phyloP scores from a whole-genome alignment of 2,888 invertebrate species.

The Noctua comes region DNA sequence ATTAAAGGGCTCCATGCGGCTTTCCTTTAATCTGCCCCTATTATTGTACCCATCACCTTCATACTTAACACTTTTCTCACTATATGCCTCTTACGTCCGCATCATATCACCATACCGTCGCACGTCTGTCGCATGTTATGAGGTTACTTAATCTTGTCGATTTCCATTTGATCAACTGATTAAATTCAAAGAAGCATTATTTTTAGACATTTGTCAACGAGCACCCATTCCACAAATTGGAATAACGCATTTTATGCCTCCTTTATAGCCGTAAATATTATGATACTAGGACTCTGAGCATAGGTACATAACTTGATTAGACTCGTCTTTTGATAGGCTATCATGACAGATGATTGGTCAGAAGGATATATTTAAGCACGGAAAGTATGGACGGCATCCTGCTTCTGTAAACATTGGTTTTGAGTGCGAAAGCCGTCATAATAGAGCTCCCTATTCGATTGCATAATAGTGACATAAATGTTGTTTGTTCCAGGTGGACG shows the following conservation, averaged over 20 bases:
- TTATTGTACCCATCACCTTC: background rate
- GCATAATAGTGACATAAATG: conserved; percentile 24
- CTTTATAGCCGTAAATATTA: background rate
- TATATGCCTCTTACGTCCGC: background rate
- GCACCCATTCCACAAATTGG: conserved; percentile 60
- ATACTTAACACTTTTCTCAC: background rate
- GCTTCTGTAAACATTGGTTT: background rate
- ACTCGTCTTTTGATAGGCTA: background rate
- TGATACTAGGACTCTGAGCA: background rate
- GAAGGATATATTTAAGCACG: background rate
- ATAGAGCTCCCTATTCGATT: background rate
- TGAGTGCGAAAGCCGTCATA: background rate
- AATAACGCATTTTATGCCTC: conserved; percentile 40
- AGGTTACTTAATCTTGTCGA: background rate
- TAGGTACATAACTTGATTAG: background rate
- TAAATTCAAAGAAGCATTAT: background rate
- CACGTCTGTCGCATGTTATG: background rate
- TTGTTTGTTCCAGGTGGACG: conserved; percentile 67
- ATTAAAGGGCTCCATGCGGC: no score
- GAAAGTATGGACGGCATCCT: background rate
- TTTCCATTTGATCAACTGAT: conserved; percentile 7
- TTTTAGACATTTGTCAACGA: conserved; percentile 18
- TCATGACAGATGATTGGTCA: background rate
- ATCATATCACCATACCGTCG: background rate
- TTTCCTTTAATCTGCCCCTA: background rate